Base-by-base conservation (phyloP, 92 coral and sea anemone species). In the Galaxea fascicularis region DNA sequence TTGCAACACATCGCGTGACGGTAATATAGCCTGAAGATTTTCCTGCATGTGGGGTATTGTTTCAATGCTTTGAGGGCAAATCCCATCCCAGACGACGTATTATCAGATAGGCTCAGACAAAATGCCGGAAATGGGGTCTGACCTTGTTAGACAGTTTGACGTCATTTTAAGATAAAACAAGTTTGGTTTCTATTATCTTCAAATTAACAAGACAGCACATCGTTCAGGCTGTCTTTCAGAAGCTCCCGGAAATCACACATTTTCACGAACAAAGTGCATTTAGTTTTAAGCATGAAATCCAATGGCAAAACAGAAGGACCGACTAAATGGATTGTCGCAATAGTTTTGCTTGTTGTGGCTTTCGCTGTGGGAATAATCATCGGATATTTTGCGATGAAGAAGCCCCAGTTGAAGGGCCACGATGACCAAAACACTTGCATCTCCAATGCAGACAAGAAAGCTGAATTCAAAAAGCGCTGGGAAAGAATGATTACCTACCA, bases 361-460 rank as follows among this genome's bases (percentile, higher is more conserved):
- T 78, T 78, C 47, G 63, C 62, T 39, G 3, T 78, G 1, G 83
- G 83, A 45, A 45, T 78, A 16, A 0, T 64, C 35, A 65, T 78
- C 10, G 83, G 83, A 11, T 45, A 31, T 51, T 78, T 64, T 47
- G 83, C 46, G 11, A 49, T 63, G 1, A 27, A 10, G 4, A 78
- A 44, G 16, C 29, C 49, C 7, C 29, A 51, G 5, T 45, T 41
- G 60, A 78, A 20, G 9, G 57, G 10, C 25, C 57, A 12, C 30
- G 71, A 65, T 25, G 41, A 22, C 75, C 9, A 68, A 27, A 30
- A 13, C 46, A 27, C 46, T 4, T 20, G 14, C 0, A 47, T 10
- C 18, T 0, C 4, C 15, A 9, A 49, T 10, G 75, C 10, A n/a
- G 68, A 65, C 1, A 5, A 44, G 57, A 49, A 71, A 41, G 53